These are phyloP conservation scores for Caenorhabditis brenneri DNA, from an alignment of 1,140 invertebrate genomes.

Conservation along the genomic window DNA sequence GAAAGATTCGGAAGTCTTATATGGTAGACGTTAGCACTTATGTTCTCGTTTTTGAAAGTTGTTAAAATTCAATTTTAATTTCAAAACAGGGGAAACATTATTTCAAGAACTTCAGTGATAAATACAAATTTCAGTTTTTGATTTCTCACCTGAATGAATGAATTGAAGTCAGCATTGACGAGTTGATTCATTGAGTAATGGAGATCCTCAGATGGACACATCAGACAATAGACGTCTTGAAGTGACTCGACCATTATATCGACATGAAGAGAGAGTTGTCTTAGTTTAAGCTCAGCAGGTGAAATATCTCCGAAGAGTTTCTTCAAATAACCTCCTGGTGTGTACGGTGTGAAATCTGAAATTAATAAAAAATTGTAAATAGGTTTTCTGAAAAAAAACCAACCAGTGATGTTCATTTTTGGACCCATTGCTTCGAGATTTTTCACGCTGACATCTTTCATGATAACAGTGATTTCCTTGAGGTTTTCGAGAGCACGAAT, in stretches of 20 bases:
- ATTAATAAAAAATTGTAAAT: neutral
- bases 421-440: neutral
- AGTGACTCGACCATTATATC: constrained; percentile 57
- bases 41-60: too few relatives aligned
- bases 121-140: too few relatives aligned
- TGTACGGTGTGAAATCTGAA: constrained; percentile 56
- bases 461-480: constrained; percentile 38
- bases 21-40: too few relatives aligned
- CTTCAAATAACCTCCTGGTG: constrained; percentile 56
- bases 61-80: too few relatives aligned
- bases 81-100: too few relatives aligned
- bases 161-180: constrained; percentile 51
- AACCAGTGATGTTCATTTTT: neutral
- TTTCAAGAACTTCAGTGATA: neutral
- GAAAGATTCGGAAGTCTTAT: too few relatives aligned
- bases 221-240: constrained; percentile 45
- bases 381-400: too few relatives aligned
- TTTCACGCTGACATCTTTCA: constrained; percentile 37
- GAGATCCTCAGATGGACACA: constrained; percentile 52
- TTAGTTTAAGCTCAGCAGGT: constrained; percentile 25
- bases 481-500: neutral
- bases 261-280: constrained; percentile 55
- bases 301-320: constrained; percentile 49
- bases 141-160: constrained; percentile 56
- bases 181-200: constrained; percentile 52